These are phyloP conservation scores for Corydoras maculifer DNA, from an alignment of 2,113 vertebrate species.

Conservation along the genomic window DNA sequence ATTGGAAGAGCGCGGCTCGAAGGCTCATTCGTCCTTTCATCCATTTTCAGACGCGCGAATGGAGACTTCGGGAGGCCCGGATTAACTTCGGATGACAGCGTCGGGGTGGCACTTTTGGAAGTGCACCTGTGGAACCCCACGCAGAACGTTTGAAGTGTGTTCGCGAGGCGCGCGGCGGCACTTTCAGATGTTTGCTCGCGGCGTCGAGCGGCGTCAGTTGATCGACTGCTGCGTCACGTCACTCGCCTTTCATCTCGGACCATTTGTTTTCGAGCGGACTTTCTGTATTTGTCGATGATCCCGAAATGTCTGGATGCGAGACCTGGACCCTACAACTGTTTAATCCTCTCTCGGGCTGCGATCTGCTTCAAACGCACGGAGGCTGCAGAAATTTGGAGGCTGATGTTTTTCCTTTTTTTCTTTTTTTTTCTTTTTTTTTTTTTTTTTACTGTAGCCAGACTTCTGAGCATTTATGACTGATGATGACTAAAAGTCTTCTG, in stretches of 20 bases:
- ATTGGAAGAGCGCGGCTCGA: slow-evolving; percentile 30
- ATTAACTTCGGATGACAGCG: slow-evolving; percentile 27
- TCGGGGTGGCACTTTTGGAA: slow-evolving; percentile 16
- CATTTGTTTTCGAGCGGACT: not conserved
- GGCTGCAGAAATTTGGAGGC: too few relatives aligned
- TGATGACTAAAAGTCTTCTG: too few relatives aligned
- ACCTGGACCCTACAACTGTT: too few relatives aligned
- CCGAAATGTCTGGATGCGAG: not conserved
- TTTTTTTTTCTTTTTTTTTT: not conserved
- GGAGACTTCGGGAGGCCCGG: not conserved
- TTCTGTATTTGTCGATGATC: not conserved
- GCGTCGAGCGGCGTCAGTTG: not conserved
- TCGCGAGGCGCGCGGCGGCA: not conserved
- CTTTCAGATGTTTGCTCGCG: too few relatives aligned
- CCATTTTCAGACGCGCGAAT: slow-evolving; percentile 24
- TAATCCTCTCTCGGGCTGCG: too few relatives aligned
- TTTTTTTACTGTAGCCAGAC: not conserved
- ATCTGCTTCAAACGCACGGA: too few relatives aligned
- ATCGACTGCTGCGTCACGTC: not conserved
- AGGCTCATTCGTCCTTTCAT: slow-evolving; percentile 20
- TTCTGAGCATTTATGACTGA: too few relatives aligned
- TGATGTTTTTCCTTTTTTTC: not conserved
- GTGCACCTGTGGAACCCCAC: slow-evolving; percentile 36
- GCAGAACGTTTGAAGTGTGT: slow-evolving; percentile 1
- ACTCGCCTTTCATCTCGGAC: not conserved